These are phyloP conservation scores for Drosophila sordidula DNA, from an alignment of 2,888 invertebrate species.

Conservation along the genomic window DNA sequence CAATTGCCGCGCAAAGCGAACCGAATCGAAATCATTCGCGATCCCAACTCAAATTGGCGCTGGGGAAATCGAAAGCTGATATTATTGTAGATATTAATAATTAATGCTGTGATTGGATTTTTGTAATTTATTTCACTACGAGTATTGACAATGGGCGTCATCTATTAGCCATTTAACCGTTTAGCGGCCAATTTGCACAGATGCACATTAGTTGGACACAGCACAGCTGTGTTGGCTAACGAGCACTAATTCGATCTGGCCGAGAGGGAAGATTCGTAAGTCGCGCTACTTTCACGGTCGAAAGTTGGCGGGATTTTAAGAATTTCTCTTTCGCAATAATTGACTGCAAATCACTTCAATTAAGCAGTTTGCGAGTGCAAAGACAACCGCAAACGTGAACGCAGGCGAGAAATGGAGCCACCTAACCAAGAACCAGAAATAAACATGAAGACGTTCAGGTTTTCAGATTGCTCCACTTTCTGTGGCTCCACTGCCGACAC, in stretches of 20 bases:
- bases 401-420: conserved; percentile 36
- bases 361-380: conserved; percentile 66
- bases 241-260: conserved; percentile 52
- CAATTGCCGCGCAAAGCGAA: conserved; percentile 42
- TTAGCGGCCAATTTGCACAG: conserved; percentile 47
- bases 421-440: conserved; percentile 65
- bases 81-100: conserved; percentile 5
- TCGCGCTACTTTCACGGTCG: conserved; percentile 70
- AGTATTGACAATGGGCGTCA: conserved; percentile 28
- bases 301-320: conserved; percentile 63
- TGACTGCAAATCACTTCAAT: conserved; percentile 77
- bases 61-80: conserved; percentile 45
- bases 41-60: conserved; percentile 52
- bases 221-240: conserved; percentile 26
- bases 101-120: conserved; percentile 31
- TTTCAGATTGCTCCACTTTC: conserved; percentile 72
- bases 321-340: conserved; percentile 80
- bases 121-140: conserved; percentile 34
- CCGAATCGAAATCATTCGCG: conserved; percentile 9
- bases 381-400: conserved; percentile 29
- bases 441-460: conserved; percentile 62
- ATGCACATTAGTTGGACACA: conserved; percentile 12
- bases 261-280: conserved; percentile 11
- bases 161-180: conserved; percentile 45
- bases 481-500: conserved; percentile 55